A percentile compares a stretch with the other conserved stretches of the same genome.
Evolutionary conservation across 2,888 invertebrate species (phyloP).

Genomic region (Protula sp.): DNA sequence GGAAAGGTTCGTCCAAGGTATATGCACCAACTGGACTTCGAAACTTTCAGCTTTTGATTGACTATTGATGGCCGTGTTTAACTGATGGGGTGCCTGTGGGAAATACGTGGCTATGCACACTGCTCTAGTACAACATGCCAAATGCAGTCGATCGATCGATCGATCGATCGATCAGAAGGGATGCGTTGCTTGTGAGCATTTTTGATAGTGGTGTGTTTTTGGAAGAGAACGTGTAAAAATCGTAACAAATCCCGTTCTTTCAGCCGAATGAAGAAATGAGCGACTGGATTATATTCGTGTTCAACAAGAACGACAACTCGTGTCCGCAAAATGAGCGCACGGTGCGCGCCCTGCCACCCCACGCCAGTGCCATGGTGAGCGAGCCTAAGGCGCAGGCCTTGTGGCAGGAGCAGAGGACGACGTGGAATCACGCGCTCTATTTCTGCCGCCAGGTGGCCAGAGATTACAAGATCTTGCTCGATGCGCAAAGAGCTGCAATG

Average conservation of each 20-base stretch:
- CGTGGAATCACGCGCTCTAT: constrained; percentile 44
- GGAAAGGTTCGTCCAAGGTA: too few relatives aligned
- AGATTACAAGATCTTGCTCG: constrained; percentile 36
- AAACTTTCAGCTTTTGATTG: too few relatives aligned
- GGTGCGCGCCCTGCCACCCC: not conserved
- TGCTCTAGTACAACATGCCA: too few relatives aligned
- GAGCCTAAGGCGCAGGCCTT: not conserved
- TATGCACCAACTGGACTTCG: too few relatives aligned
- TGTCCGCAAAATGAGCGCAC: not conserved
- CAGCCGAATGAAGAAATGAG: not conserved
- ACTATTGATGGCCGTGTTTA: too few relatives aligned
- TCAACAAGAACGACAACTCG: not conserved
- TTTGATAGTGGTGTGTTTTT: too few relatives aligned
- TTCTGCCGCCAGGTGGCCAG: constrained; percentile 34
- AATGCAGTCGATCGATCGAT: too few relatives aligned
- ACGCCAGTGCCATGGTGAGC: not conserved
- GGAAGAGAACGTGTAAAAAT: too few relatives aligned
- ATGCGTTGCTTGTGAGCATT: too few relatives aligned
- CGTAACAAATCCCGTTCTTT: not conserved
- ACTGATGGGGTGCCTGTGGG: too few relatives aligned
- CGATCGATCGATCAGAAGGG: too few relatives aligned
- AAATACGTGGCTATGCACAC: too few relatives aligned
- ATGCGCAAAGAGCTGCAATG: constrained; percentile 44
- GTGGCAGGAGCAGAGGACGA: constrained; percentile 37
- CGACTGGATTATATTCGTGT: not conserved